Conservation (phyloP, 2,113 vertebrate species). For the Solea senegalensis region DNA sequence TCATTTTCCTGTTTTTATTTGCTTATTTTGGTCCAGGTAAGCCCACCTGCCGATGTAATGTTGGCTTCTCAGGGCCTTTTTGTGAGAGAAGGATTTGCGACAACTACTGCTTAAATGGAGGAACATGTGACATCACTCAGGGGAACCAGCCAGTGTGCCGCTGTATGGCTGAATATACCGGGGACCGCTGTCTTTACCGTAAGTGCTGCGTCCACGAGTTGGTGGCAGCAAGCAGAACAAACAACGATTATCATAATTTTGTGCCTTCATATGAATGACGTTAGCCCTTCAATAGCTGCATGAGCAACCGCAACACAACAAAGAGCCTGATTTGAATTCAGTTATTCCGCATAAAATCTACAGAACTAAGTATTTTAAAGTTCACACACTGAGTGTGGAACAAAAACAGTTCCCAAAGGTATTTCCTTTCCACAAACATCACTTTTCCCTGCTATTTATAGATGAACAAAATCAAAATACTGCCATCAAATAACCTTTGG, state of each 20-base stretch:
- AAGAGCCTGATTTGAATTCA: constrained; percentile 39
- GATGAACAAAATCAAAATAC: constrained; percentile 62
- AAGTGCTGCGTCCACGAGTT: constrained; percentile 73
- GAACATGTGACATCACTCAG: constrained; percentile 89
- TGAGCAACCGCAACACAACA: constrained; percentile 6
- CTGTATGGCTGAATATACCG: constrained; percentile 91
- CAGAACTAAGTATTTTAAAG: constrained; percentile 34
- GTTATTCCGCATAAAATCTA: constrained; percentile 16
- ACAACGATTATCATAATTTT: not conserved
- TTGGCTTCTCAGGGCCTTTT: constrained; percentile 92
- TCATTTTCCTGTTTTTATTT: not conserved
- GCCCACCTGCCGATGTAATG: constrained; percentile 90
- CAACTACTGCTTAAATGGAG: constrained; percentile 91
- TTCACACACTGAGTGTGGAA: constrained; percentile 16
- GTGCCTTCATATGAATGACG: constrained; percentile 19
- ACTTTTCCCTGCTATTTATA: constrained; percentile 55
- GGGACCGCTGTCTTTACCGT: constrained; percentile 95
- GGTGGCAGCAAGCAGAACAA: not conserved
- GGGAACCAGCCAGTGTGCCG: constrained; percentile 94
- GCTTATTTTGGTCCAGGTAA: constrained; percentile 81
- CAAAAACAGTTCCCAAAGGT: constrained; percentile 51
- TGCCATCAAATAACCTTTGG: constrained; percentile 64
- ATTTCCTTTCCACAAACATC: constrained; percentile 52
- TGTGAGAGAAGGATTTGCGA: constrained; percentile 91
- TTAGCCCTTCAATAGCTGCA: constrained; percentile 14